A percentile compares a stretch with the other conserved stretches of the same genome.
phyloP scores from a whole-genome alignment of 2,797 vertebrate species.

The Macrochelys suwanniensis region DNA sequence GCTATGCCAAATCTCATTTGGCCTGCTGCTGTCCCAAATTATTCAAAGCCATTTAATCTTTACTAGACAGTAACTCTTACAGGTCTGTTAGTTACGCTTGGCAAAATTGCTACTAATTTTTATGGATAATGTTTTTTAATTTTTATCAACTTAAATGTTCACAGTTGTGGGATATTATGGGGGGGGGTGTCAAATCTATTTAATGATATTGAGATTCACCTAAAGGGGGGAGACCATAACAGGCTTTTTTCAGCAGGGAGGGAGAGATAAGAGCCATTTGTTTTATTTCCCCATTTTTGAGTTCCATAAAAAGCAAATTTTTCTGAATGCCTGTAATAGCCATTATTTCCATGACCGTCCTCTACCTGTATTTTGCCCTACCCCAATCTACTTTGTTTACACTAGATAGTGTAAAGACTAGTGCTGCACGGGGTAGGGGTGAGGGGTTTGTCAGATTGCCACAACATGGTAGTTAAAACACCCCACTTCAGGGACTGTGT shows the following conservation, averaged over 20 bases:
- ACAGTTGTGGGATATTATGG: neutral
- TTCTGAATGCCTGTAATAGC: neutral
- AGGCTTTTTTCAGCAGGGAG: neutral
- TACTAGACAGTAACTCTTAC: fast-evolving
- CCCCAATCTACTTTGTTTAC: neutral
- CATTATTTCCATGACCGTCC: neutral
- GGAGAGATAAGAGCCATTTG: neutral
- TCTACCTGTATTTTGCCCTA: neutral
- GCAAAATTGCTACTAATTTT: neutral
- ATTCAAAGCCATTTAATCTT: neutral
- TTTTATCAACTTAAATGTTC: neutral
- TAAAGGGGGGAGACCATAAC: neutral
- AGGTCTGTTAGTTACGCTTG: neutral
- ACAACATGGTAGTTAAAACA: neutral
- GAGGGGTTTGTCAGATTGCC: neutral
- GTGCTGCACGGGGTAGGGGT: neutral
- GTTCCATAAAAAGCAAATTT: neutral
- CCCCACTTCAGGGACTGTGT: neutral
- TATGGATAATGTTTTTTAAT: neutral
- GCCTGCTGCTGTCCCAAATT: neutral
- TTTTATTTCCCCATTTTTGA: neutral
- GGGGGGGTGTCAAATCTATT: neutral
- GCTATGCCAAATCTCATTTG: neutral
- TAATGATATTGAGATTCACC: neutral
- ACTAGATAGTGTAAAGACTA: neutral